Evolutionary conservation across 2,797 vertebrate species (phyloP).

Genomic region (Bufotes viridis): DNA sequence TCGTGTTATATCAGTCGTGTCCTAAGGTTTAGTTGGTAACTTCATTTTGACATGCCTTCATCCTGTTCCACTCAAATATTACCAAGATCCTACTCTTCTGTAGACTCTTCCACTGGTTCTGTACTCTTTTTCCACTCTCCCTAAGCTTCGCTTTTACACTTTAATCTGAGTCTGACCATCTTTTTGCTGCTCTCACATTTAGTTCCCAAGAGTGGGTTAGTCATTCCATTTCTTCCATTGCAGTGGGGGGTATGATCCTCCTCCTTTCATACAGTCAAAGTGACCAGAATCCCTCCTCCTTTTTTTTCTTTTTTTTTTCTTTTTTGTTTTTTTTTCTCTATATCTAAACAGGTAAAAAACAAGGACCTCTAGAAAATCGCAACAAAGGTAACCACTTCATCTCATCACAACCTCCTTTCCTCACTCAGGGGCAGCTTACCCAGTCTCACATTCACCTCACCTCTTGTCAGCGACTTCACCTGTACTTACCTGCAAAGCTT

Average conservation of each 20-base stretch:
- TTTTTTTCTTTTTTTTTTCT: constrained; percentile 91
- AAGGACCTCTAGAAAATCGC: constrained; percentile 98
- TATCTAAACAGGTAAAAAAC: constrained; percentile 99
- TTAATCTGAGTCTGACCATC: constrained; percentile 10
- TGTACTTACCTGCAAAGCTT: constrained; percentile 2
- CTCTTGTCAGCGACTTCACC: constrained; percentile 21
- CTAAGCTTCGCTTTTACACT: constrained; percentile 4
- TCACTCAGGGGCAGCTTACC: constrained; percentile 64
- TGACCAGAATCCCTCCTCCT: constrained; percentile 87
- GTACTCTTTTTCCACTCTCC: not conserved
- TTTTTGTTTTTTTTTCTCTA: constrained; percentile 79
- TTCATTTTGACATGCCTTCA: not conserved
- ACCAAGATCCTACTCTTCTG: not conserved
- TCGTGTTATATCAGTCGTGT: not conserved
- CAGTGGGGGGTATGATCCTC: constrained; percentile 67
- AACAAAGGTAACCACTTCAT: constrained; percentile 98
- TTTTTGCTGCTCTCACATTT: constrained; percentile 22
- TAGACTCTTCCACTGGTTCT: not conserved
- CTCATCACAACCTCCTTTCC: constrained; percentile 73
- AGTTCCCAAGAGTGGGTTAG: constrained; percentile 14
- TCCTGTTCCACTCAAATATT: not conserved
- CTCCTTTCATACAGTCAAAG: constrained; percentile 70
- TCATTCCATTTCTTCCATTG: constrained; percentile 66
- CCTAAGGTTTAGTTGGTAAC: not conserved
- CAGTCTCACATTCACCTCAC: constrained; percentile 26